phyloP scores from a whole-genome alignment of 2,797 vertebrate genomes.

The Gallirallus australis region DNA sequence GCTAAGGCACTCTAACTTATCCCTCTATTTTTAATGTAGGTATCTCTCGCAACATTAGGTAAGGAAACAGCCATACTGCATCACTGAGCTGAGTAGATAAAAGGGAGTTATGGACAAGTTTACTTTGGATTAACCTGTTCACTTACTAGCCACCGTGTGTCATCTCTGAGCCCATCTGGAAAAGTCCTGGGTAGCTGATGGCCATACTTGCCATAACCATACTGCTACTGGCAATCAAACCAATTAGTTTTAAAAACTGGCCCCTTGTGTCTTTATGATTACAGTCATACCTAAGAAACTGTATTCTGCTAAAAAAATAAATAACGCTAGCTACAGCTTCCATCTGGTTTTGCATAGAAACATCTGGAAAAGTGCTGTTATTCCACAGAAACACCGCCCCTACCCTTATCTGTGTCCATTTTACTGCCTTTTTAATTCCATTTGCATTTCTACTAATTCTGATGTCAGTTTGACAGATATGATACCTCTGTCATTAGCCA shows the following conservation, averaged over 20 bases:
- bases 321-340: not conserved
- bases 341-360: not conserved
- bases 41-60: not conserved
- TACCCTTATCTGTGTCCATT: not conserved
- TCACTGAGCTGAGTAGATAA: not conserved
- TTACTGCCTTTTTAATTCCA: not conserved
- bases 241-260: not conserved
- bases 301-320: not conserved
- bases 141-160: fast-evolving
- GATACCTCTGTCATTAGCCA: not conserved
- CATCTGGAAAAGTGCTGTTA: not conserved
- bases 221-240: not conserved
- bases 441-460: not conserved
- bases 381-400: not conserved
- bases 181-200: not conserved
- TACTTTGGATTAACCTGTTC: not conserved
- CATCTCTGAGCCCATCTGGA: not conserved
- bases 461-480: not conserved
- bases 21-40: not conserved
- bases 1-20: not conserved
- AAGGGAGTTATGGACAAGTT: not conserved
- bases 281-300: not conserved
- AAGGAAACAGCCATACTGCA: not conserved
- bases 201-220: not conserved
- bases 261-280: not conserved